Percentiles rank a stretch among this genome's conserved stretches.
Evolutionary conservation across 1,140 invertebrate species (phyloP).

Genomic region (Brachystomella parvula): DNA sequence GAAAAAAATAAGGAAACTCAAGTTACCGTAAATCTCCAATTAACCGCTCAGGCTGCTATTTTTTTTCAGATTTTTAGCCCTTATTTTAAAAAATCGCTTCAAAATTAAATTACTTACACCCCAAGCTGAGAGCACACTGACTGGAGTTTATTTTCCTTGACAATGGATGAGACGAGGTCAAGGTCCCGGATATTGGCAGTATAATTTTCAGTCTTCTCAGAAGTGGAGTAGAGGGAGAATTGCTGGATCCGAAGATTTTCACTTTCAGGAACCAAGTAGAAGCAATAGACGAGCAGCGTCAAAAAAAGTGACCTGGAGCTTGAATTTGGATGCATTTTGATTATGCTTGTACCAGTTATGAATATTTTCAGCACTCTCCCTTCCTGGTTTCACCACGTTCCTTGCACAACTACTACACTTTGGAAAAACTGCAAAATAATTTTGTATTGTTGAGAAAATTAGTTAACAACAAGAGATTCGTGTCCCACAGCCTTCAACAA

Average conservation of each 20-base stretch:
- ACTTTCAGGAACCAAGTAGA: background rate
- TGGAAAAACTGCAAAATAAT: background rate
- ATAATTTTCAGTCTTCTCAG: conserved; percentile 13
- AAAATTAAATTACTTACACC: conserved; percentile 13
- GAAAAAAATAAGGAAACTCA: background rate
- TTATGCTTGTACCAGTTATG: background rate
- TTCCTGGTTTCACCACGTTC: background rate
- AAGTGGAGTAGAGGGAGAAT: background rate
- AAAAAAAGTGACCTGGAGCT: background rate
- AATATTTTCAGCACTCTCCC: background rate
- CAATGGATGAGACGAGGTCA: background rate
- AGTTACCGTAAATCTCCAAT: background rate
- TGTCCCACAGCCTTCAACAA: background rate
- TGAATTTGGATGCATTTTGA: too few relatives aligned
- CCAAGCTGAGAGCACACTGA: conserved; percentile 14
- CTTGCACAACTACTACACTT: background rate
- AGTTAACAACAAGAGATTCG: too few relatives aligned
- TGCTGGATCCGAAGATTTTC: background rate
- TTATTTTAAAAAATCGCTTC: background rate
- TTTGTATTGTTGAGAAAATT: background rate
- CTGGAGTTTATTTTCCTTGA: background rate
- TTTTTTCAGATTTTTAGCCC: background rate
- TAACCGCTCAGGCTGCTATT: background rate
- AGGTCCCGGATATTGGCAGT: background rate
- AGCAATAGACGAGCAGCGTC: background rate